Evolutionary conservation across 2,797 vertebrate genomes (phyloP), one percentile per base, ranked within the genome.

Genomic region (Sorex maritimensis): DNA sequence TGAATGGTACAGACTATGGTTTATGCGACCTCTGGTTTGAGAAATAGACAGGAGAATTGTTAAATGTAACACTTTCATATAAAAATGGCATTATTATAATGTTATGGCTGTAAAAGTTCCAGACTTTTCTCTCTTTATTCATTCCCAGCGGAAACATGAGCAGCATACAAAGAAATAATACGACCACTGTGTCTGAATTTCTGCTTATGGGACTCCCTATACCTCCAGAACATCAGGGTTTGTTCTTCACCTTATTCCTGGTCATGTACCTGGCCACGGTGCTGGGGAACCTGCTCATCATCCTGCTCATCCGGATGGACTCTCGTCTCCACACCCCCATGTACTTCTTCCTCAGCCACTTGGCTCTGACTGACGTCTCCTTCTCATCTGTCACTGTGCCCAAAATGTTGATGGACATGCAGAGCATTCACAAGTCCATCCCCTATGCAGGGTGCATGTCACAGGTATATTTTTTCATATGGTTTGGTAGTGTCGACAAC

Each of bases 291-390:
- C 58, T 96, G 34, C 91, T 97, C 61, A 94, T 95, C 84, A 0
- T 95, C 26, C 46, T 94, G 61, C 75, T 97, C 67, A 75, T 93
- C 79, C 24, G 15, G 19, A 30, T 87, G 41, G 93, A 95, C 68
- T 46, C 79, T 17, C 78, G 23, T 23, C 91, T 96, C 41, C 94
- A 86, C 61, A 94, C 75, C 23, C 93, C 86, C 30, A 96, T 97
- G 94, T 97, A 95, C 81, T 96, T 95, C 88, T 95, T 97, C 82
- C 94, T 97, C 14, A 91, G 67, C 13, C 85, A 95, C 69, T 63
- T 96, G 38, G 95, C 94, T n/a, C 24, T 94, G 19, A 6, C 88
- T n/a, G 94, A 96, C 14, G 24, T 86, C 1, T 68, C 63, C 6
- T n/a, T 94, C 10, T 94, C 96, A 6, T 96, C 95, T 1, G 10